These are phyloP conservation scores for Polyommatus iphigenia DNA, from an alignment of 2,888 invertebrate species.

Conservation along the genomic window DNA sequence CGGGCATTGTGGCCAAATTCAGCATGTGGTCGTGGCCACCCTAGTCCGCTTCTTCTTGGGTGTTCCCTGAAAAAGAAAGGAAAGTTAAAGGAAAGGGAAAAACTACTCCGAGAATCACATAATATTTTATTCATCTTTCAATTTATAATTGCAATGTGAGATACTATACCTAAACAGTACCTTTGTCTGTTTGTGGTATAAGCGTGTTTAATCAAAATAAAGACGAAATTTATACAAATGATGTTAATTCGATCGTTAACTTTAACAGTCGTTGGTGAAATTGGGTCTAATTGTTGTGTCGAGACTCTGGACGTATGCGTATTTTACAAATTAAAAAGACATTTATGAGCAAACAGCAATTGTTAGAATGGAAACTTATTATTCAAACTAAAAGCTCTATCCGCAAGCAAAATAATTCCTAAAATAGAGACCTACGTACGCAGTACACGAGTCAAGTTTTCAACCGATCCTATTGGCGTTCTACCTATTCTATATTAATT, in stretches of 20 bases:
- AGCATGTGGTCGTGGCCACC: slow-evolving; percentile 5
- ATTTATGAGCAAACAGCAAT: too few relatives aligned
- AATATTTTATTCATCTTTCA: neutral
- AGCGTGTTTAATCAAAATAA: too few relatives aligned
- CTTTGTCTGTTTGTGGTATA: too few relatives aligned
- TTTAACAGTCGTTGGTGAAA: too few relatives aligned
- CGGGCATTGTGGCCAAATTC: neutral
- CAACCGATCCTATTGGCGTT: neutral
- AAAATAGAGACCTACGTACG: neutral
- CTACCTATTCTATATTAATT: neutral
- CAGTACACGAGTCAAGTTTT: neutral
- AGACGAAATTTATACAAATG: too few relatives aligned
- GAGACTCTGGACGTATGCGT: too few relatives aligned
- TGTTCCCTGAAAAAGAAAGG: neutral
- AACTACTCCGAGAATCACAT: neutral
- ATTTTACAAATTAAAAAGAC: too few relatives aligned
- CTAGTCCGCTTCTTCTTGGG: neutral
- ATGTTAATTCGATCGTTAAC: too few relatives aligned
- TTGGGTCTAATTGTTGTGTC: too few relatives aligned
- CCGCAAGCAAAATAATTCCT: neutral
- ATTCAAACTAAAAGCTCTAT: too few relatives aligned
- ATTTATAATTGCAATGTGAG: neutral
- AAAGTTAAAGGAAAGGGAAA: neutral
- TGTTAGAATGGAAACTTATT: too few relatives aligned
- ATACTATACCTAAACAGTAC: too few relatives aligned